Evolutionary conservation across 30 jellyfish, hydroid and myxozoan species (phyloP).

Genomic region (Rhopilema esculentum): DNA sequence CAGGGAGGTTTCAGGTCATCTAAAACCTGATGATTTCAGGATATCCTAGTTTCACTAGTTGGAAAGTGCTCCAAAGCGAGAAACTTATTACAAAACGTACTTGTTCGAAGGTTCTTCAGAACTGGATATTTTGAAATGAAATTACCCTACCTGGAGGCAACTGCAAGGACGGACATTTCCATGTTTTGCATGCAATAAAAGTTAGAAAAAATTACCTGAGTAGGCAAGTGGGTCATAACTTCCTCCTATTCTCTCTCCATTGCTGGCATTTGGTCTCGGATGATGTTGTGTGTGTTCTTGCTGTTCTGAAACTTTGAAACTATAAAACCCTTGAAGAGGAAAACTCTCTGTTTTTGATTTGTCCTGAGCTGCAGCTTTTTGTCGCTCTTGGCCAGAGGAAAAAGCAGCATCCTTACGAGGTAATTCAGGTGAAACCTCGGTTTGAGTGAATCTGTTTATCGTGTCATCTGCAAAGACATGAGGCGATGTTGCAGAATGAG

Average conservation of each 20-base stretch:
- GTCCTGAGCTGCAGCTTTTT: neutral
- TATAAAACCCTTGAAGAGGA: conserved; percentile 40
- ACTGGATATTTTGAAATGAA: no score
- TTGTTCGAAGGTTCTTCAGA: no score
- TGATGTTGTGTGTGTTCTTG: neutral
- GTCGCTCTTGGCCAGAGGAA: conserved; percentile 18
- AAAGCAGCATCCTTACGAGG: neutral
- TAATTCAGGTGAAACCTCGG: conserved; percentile 16
- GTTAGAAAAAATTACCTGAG: no score
- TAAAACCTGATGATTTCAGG: no score
- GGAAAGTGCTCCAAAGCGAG: no score
- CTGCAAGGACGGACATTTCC: no score
- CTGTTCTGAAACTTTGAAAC: conserved; percentile 7
- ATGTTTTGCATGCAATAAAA: no score
- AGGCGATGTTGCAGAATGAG: conserved; percentile 58
- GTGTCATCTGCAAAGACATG: conserved; percentile 48
- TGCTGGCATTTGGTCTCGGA: neutral
- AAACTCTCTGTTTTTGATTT: neutral
- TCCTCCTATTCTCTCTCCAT: neutral
- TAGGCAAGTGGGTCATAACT: neutral
- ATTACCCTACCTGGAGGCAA: no score
- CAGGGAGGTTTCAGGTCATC: no score
- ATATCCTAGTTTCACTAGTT: no score
- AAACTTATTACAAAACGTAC: no score
- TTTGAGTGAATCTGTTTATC: conserved; percentile 34